Evolutionary conservation across 1,140 invertebrate genomes (phyloP).

Genomic region (Hylyphantes graminicola): DNA sequence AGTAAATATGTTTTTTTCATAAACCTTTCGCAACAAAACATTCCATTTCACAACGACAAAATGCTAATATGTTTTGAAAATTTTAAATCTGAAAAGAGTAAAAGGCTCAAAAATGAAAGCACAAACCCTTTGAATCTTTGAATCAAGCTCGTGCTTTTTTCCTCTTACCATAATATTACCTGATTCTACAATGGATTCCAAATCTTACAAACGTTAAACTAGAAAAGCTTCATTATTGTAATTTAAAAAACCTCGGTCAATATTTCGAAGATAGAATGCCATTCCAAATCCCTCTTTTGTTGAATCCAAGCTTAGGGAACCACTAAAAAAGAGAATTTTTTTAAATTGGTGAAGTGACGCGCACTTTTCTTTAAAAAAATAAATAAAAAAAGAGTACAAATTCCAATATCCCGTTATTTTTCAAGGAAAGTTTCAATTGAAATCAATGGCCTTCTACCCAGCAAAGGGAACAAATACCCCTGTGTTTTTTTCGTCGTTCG

Average conservation of each 20-base stretch:
- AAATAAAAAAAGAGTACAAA: conserved; percentile 37
- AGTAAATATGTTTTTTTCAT: too few species aligned
- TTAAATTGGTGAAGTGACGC: conserved; percentile 35
- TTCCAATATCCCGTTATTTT: conserved; percentile 45
- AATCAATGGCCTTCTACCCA: conserved; percentile 26
- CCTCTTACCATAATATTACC: too few species aligned
- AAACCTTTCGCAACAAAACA: too few species aligned
- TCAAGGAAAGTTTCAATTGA: conserved; percentile 41
- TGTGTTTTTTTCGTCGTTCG: conserved; percentile 13
- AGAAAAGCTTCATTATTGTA: neutral
- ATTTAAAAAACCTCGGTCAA: neutral
- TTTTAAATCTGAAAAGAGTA: too few species aligned
- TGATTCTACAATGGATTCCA: too few species aligned
- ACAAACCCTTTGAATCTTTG: too few species aligned
- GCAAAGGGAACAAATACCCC: conserved; percentile 30
- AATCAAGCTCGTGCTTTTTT: too few species aligned
- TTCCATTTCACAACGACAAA: too few species aligned
- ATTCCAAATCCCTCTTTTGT: conserved; percentile 21
- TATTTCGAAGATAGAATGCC: conserved; percentile 10
- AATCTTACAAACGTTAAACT: neutral
- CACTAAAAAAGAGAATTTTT: conserved; percentile 8
- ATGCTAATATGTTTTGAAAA: too few species aligned
- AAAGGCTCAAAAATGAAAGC: too few species aligned
- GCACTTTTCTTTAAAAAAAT: conserved; percentile 32
- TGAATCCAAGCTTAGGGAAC: conserved; percentile 1